A percentile compares a stretch with the other conserved stretches of the same genome.
Conservation (phyloP, 2,797 vertebrate genomes). For the Pogonophryne albipinna region DNA sequence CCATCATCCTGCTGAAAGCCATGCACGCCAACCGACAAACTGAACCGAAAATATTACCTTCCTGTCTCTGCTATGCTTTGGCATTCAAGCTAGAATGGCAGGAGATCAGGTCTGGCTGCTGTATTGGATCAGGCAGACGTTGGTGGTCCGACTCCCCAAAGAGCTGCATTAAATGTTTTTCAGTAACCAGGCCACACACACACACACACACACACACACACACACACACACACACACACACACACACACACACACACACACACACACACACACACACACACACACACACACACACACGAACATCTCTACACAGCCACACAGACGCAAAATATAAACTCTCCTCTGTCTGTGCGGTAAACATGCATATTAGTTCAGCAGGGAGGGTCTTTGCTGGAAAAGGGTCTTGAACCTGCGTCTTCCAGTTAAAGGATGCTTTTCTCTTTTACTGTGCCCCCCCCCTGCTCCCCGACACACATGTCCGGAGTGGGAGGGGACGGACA, state of each 20-base stretch:
- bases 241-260: too few species aligned
- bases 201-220: too few species aligned
- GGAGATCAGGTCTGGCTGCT: neutral
- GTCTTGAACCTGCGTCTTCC: constrained; percentile 41
- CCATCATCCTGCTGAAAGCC: too few species aligned
- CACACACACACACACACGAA: neutral
- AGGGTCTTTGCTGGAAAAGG: too few species aligned
- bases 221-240: too few species aligned
- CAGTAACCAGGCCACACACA: neutral
- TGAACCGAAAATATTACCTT: too few species aligned
- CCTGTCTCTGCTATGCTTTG: neutral
- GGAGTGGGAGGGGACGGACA: constrained; percentile 35
- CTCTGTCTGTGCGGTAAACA: constrained; percentile 12
- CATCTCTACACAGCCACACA: neutral
- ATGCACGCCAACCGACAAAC: too few species aligned
- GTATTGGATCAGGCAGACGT: constrained; percentile 6
- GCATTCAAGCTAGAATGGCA: neutral
- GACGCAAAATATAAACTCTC: constrained; percentile 6
- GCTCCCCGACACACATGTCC: constrained; percentile 14
- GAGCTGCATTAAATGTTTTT: constrained; percentile 18
- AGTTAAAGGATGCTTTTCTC: constrained; percentile 34
- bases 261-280: too few species aligned
- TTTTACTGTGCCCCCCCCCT: constrained; percentile 29
- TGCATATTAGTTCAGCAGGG: too few species aligned
- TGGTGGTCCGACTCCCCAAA: constrained; percentile 15